Evolutionary conservation across 2,888 invertebrate species (phyloP), one percentile per base, ranked within the genome.

Genomic region (Calameuta idolon): DNA sequence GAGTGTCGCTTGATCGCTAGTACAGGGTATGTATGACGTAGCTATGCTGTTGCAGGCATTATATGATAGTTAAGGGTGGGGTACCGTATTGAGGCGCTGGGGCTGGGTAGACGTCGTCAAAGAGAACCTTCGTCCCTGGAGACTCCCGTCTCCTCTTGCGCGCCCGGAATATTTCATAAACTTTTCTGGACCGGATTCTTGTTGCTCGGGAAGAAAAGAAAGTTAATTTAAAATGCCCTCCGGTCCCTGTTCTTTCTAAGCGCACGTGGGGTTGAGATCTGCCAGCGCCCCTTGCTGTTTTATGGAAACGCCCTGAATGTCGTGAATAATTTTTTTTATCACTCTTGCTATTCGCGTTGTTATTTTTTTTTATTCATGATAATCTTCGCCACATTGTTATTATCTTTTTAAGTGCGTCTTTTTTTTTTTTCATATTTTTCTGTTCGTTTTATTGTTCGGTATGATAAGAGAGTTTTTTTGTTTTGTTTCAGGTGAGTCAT

Each of bases 81-180:
- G 23, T 55, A 55, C 23, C 23, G 55, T 55, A 23, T 0, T 55
- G 23, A 23, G 55, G 55, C 55, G 55, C 55, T 55, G 23, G 55
- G 55, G 55, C 2, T 15, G 74, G 34, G 35, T 23, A 34, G 71
- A 12, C 33, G 33, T 68, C 68, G 74, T 77, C 77, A 77, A 77
- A 73, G 77, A 68, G 74, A 69, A 68, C 69, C 74, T 30, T 30
- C 74, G n/a, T 77, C 76, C 80, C 81, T 73, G 77, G 75, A 80
- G 78, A 34, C 74, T 78, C 76, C 75, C 75, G 76, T 75, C 76
- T 76, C 76, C 33, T 76, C 71, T 34, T 76, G 74, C 74, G 71
- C 34, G 78, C 37, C 37, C 76, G 79, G 77, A 75, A 82, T 81
- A 82, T 82, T 82, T 82, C 82, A 81, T 81, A 76, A 81, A 77